Evolutionary conservation across 2,888 invertebrate genomes (phyloP), one percentile per base, ranked within the genome.

Genomic region (Capitulum mitella): DNA sequence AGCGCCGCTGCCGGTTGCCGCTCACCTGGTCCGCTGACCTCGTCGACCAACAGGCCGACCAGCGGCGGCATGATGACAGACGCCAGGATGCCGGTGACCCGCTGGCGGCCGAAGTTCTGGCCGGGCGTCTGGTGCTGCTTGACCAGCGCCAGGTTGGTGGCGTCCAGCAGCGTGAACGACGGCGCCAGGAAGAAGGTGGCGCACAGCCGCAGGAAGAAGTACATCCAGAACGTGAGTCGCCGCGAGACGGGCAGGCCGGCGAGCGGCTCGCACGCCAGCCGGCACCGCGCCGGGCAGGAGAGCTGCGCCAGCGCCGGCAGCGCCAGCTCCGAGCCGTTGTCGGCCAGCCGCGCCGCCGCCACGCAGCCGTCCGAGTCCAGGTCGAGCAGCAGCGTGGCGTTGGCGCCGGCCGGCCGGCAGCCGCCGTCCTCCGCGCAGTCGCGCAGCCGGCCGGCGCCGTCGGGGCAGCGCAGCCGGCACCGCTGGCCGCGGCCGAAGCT

Each of bases 81-180:
- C 85, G 93, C 79, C 8, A 81, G 22, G 48, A 81, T 92, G 16
- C 92, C 92, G 86, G 93, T 92, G 58, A 93, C 86, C 83, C 93
- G 88, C 84, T 93, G 93, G 83, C 92, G 89, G 0, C 93, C 93
- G 85, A 93, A 93, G 85, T 93, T 92, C 0, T 93, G 82, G 0
- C 92, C 92, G 1, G 43, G 29, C 29, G 43, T 26, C 46, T n/a
- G 8, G 83, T 92, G 92, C 84, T 92, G 91, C 85, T 93, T 93
- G 82, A 95, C 92, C 90, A 93, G 91, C 22, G 92, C 92, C 81
- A 95, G 87, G 0, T 94, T 93, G 81, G 94, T 93, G 0, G 95
- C 94, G 86, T 95, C 82, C 90, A 94, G 91, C 79, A 95, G 92
- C 22, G 93, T 93, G 0, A 94, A 92, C n/a, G 93, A 92, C 46